Base-by-base conservation (phyloP, 1,140 invertebrate genomes). In the Drosophila nasuta region DNA sequence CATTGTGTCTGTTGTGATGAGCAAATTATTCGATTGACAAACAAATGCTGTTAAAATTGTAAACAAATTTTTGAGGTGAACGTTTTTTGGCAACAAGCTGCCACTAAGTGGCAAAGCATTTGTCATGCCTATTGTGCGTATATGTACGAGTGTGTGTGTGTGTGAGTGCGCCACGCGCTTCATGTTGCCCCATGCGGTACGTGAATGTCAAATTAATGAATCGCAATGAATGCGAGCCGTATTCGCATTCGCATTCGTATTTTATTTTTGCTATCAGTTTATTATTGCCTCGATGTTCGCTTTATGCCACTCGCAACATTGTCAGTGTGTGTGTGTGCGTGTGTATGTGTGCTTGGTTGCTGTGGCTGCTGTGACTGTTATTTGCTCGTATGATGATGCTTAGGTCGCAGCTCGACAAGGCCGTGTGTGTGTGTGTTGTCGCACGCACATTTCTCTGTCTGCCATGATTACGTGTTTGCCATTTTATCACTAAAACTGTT, bases 401-500 rank as follows among this genome's bases (percentile, higher is more conserved):
- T 25, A 33, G 64, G 17, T 6, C 15, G 65, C 20, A 48, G 58
- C 41, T 35, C 25, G 33, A 67, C 8, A 52, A 25, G 38, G 45
- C 46, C 46, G 20, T 25, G 20, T 25, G 20, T 25, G 20, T 25
- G 20, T 25, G 20, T 25, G 38, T 11, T 33, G 38, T 7, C 49
- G 70, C 64, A 87, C 85, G 81, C 83, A 81, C 78, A 89, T 83
- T 89, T 89, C 82, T 83, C 77, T 83, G 83, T 58, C 81, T 69
- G 65, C 49, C 43, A 85, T 89, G 71, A 85, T 85, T 89, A 89
- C 81, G 81, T 85, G 81, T 85, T 85, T 81, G 77, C 78, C 85
- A 89, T 85, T 89, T 89, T 79, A 89, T 85, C 77, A 77, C 85
- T 89, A 74, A 89, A 89, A 89, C 85, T 89, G 85, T 89, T 89